Evolutionary conservation across 2,888 invertebrate genomes (phyloP), one percentile per base, ranked within the genome.

Genomic region (Drosophila picticornis): DNA sequence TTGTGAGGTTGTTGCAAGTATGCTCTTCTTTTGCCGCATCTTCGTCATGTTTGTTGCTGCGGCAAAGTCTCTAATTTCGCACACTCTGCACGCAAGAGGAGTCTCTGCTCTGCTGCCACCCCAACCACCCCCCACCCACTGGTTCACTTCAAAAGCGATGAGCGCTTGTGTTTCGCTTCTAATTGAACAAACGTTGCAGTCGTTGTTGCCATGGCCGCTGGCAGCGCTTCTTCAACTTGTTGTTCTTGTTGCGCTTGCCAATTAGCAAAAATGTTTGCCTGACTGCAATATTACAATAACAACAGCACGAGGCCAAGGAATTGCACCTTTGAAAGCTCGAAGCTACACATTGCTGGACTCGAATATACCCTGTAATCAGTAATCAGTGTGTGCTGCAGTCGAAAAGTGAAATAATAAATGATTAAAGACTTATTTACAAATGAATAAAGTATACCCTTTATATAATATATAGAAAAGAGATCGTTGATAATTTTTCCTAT

Each of bases 201-300:
- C 38, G 50, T 43, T 27, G 48, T 40, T 34, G 55, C 60, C 52
- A 58, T 63, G 34, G 66, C 52, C 43, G 57, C 50, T 60, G 27
- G 60, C 78, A 65, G 53, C 59, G 48, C 56, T 57, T 46, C 46
- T 22, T 46, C 22, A 13, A 40, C 6, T 29, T 50, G 29, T 50
- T 29, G 27, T 38, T 38, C 40, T 32, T n/a, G 22, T 53, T 69
- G 68, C 84, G 70, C 34, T 71, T 63, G 75, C 88, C 84, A 84
- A 84, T 84, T 84, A 84, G 84, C 71, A 63, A 82, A 84, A 87
- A 83, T 89, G 70, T 77, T 84, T 88, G 81, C 88, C 66, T 69
- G 69, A 55, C 67, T 77, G 78, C 66, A 75, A 69, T 82, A 84
- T 87, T 68, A 71, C 74, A 71, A 53, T 72, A 71, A 55, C 80